Base-by-base conservation (phyloP, 2,888 invertebrate species). In the Callosobruchus maculatus region DNA sequence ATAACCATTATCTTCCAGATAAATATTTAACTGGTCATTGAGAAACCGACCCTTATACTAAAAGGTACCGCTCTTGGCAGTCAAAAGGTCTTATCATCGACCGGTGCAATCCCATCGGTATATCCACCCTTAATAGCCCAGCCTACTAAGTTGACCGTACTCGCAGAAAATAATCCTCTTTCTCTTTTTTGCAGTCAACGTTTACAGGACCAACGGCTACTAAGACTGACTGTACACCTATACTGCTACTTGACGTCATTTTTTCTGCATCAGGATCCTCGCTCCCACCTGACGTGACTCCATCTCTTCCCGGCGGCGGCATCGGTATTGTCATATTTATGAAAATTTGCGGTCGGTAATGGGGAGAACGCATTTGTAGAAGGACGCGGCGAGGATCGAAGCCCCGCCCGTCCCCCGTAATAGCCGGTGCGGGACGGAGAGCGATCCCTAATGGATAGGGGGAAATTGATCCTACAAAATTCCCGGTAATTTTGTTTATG, bases 401-500 rank as follows among this genome's bases (percentile, higher is more conserved):
- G 5, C n/a, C 72, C 72, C n/a, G 22, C 20, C 22, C 7, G 68
- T 9, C 7, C 49, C 49, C 49, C 13, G 49, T 49, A 49, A 49
- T 49, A 49, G 49, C 49, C 49, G 49, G 49, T 49, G 49, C 49
- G 49, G 49, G 49, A 49, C 13, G 49, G 49, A 49, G 49, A 49
- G 49, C 49, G 30, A 69, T 68, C 21, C 26, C 68, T 68, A 68
- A 68, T 68, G 68, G 68, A 68, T 68, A 75, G 73, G 78, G 75
- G 76, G 76, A 77, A 78, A 76, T 74, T 78, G 78, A 78, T 78
- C 78, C 78, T 77, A 85, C 85, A 85, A 85, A 85, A 85, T 85
- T 85, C 85, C 84, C 80, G 80, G 84, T 84, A 85, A 85, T 85
- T 85, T 84, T 83, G 84, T 83, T 78, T 78, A 78, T 78, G 78